Base-by-base conservation (phyloP, 2,113 vertebrate genomes). In the Laticauda colubrina region DNA sequence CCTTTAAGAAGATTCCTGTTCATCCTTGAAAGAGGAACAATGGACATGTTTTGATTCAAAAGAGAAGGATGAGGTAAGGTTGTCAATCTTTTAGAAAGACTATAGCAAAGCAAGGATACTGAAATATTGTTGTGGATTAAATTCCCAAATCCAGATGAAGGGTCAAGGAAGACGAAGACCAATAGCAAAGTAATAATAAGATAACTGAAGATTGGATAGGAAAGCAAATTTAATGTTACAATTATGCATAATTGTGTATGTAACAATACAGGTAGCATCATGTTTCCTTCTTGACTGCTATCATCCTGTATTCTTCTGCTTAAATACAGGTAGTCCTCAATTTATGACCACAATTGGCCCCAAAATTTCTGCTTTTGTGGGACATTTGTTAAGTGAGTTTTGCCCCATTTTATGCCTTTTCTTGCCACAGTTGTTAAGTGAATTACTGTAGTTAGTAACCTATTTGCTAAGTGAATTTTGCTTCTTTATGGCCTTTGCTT, bases 1-100 rank as follows among this genome's bases (percentile, higher is more conserved):
- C 56, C 93, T 96, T 96, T 91, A 92, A 95, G 95, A 75, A 94
- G 29, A 54, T 11, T 91, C 89, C n/a, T 86, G 24, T 56, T 48
- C 29, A 88, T 89, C 61, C 51, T 93, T 26, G 59, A 95, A 94
- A 93, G 0, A 5, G 0, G 94, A 14, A 86, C 75, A 90, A 87
- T 87, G 48, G 6, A 21, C 26, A 93, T 56, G 45, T 90, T 0
- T 90, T 81, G 93, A 93, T 59, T 87, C 48, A 64, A 87, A 53
- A 64, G 24, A 34, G 39, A 69, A 89, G 55, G 55, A 39, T 59
- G 26, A 14, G 21, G 29, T 85, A 7, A 34, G 54, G 7, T 85
- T 51, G 6, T 18, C 43, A 59, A 24, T 43, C 23, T 75, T 89
- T 95, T 86, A 94, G n/a, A 29, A 55, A 54, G 39, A 88, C 34